These are phyloP conservation scores for Apodemus sylvaticus DNA, from an alignment of 2,113 vertebrate genomes.

Conservation along the genomic window DNA sequence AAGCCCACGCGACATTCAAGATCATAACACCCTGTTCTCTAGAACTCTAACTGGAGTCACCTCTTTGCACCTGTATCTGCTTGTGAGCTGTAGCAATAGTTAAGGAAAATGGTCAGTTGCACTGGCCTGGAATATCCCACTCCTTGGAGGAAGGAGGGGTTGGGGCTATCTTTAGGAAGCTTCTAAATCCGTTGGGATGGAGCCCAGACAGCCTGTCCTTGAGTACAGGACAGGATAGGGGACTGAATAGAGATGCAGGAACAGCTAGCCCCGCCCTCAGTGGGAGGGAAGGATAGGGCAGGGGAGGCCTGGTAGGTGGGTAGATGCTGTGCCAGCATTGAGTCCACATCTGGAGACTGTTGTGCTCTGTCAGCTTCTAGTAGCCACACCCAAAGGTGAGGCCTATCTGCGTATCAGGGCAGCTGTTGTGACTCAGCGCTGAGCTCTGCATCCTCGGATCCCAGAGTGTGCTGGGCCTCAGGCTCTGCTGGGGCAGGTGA, in stretches of 20 bases:
- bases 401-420: background rate
- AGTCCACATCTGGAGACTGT: background rate
- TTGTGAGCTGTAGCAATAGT: background rate
- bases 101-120: background rate
- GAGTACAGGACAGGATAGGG: too few species aligned
- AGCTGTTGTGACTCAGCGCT: background rate
- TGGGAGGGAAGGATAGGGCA: background rate
- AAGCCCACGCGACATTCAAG: too few species aligned
- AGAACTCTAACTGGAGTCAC: background rate
- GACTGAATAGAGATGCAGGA: background rate
- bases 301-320: background rate
- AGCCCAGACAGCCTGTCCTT: background rate
- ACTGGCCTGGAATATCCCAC: background rate
- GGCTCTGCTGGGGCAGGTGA: background rate
- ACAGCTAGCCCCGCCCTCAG: background rate
- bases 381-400: background rate
- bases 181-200: background rate
- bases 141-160: background rate
- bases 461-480: background rate
- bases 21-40: background rate
- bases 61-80: background rate
- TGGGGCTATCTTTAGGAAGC: background rate
- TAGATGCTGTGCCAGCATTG: background rate
- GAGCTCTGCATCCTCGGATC: background rate
- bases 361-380: background rate